Evolutionary conservation across 2,888 invertebrate genomes (phyloP), one percentile per base, ranked within the genome.

Genomic region (Punctoribates punctum): DNA sequence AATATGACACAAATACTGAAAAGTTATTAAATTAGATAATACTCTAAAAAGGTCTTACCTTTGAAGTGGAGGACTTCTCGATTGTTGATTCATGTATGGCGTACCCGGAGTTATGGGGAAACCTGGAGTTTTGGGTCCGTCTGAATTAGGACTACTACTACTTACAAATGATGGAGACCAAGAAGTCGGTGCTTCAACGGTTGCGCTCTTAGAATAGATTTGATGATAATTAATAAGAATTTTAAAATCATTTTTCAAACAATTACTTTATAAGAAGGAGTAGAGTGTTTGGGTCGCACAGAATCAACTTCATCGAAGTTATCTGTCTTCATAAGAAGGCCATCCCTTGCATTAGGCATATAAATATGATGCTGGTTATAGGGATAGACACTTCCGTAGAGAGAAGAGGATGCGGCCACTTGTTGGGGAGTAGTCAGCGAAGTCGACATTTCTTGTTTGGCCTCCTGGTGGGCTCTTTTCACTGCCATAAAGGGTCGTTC

Each of bases 71-170:
- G 46, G 70, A 70, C 70, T 70, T 70, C 70, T 70, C 23, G 70
- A 70, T 20, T 42, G 38, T 82, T 91, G 90, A 82, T 91, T 91
- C 80, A 89, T 90, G 86, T 91, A 91, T 17, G 94, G 94, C 9
- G 94, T 94, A 81, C 93, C 89, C 77, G 94, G 93, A 82, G 92
- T 91, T 75, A 94, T 93, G 78, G 96, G 96, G 87, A 96, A 96
- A 75, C 92, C 92, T 62, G 96, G 96, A 27, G 96, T 96, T 83
- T 93, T 92, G 34, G 94, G 92, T 78, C 80, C 73, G 29, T 79
- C 79, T 70, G 77, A 79, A n/a, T 77, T 65, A 65, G 78, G 77
- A 48, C 80, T 80, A 74, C 80, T 80, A 27, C 77, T 77, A 57
- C 79, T 75, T 38, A 79, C 75, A 20, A 78, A 76, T 62, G 78